Conservation (phyloP, 2,888 invertebrate genomes). For the Aphelenchoides bicaudatus region DNA sequence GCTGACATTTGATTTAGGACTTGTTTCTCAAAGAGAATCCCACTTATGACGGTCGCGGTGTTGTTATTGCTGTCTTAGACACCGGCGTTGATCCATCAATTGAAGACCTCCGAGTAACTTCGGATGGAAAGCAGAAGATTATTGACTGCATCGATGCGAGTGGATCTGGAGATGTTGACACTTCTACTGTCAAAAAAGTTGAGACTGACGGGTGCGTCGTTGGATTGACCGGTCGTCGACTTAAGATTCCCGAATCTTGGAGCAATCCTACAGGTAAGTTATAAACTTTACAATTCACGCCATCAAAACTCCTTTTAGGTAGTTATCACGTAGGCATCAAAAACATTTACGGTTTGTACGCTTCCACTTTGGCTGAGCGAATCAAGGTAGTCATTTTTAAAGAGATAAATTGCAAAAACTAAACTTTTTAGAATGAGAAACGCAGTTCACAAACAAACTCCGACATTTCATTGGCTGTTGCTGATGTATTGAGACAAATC, state of each 20-base stretch:
- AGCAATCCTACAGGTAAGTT: slow-evolving; percentile 74
- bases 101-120: slow-evolving; percentile 70
- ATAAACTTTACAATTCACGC: slow-evolving; percentile 15
- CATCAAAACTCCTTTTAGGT: neutral
- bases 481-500: slow-evolving; percentile 74
- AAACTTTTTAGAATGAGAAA: slow-evolving; percentile 68
- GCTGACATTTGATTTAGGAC: slow-evolving; percentile 17
- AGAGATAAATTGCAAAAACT: slow-evolving; percentile 6
- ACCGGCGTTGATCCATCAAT: slow-evolving; percentile 77
- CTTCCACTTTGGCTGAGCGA: slow-evolving; percentile 76
- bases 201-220: slow-evolving; percentile 69
- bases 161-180: slow-evolving; percentile 94
- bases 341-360: slow-evolving; percentile 80
- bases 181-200: slow-evolving; percentile 72
- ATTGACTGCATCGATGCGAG: slow-evolving; percentile 91
- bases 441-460: slow-evolving; percentile 82
- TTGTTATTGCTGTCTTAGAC: slow-evolving; percentile 89
- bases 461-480: slow-evolving; percentile 74
- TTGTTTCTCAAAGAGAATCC: slow-evolving; percentile 40
- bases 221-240: slow-evolving; percentile 79
- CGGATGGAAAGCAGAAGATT: slow-evolving; percentile 83
- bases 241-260: slow-evolving; percentile 81
- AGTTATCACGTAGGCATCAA: slow-evolving; percentile 82
- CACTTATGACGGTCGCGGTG: slow-evolving; percentile 76
- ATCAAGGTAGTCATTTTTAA: slow-evolving; percentile 62